phyloP scores from a whole-genome alignment of 2,797 vertebrate genomes.

The Astyanax mexicanus region DNA sequence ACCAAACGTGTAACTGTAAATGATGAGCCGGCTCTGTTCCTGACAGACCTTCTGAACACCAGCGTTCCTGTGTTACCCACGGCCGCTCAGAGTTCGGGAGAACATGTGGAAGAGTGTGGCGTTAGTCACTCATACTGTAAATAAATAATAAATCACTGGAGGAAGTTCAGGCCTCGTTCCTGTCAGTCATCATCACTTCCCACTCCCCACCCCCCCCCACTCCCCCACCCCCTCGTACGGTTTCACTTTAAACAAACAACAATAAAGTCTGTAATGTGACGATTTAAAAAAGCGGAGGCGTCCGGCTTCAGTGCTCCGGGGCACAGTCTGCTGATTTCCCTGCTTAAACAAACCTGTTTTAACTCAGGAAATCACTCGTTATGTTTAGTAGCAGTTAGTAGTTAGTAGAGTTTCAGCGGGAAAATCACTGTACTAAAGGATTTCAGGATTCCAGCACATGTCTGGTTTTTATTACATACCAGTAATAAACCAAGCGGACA shows the following conservation, averaged over 20 bases:
- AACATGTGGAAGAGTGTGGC: slow-evolving; percentile 1
- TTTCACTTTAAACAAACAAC: not conserved
- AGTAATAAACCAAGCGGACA: too few species aligned
- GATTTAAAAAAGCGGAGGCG: not conserved
- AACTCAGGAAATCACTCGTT: not conserved
- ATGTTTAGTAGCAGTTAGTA: not conserved
- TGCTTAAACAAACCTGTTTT: not conserved
- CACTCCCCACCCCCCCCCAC: not conserved
- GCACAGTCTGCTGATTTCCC: not conserved
- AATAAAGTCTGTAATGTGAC: not conserved
- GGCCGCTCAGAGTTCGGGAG: slow-evolving; percentile 4
- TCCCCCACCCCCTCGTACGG: not conserved
- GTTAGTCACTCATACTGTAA: slow-evolving; percentile 19
- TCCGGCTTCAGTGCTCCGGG: not conserved
- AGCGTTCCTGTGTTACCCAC: slow-evolving; percentile 30
- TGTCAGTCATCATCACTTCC: not conserved
- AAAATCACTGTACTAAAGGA: too few species aligned
- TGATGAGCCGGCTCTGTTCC: slow-evolving; percentile 25
- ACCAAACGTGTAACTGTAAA: slow-evolving; percentile 31
- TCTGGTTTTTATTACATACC: too few species aligned
- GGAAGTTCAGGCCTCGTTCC: not conserved
- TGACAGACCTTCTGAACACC: not conserved
- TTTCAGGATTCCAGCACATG: too few species aligned
- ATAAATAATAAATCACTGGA: slow-evolving; percentile 16
- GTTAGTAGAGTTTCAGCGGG: not conserved